Percentiles rank a stretch among this genome's conserved stretches.
Evolutionary conservation across 1,140 invertebrate species (phyloP).

Genomic region (Drosophila prosaltans): DNA sequence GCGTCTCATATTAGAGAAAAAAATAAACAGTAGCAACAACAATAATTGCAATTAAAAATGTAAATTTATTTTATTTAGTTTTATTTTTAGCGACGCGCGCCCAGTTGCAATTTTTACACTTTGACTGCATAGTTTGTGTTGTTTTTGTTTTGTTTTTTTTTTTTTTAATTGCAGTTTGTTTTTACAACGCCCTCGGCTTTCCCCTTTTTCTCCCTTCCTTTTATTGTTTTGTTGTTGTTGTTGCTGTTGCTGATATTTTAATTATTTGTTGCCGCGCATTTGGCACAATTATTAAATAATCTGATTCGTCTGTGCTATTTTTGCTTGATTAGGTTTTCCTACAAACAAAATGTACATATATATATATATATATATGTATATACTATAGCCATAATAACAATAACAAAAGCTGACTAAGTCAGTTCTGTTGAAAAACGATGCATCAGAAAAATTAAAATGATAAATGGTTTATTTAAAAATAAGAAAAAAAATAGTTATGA

Average conservation of each 20-base stretch:
- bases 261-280: conserved; percentile 74
- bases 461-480: neutral
- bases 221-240: conserved; percentile 3
- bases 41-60: conserved; percentile 80
- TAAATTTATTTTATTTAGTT: conserved; percentile 73
- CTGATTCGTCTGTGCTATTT: conserved; percentile 75
- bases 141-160: conserved; percentile 14
- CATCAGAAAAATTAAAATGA: neutral
- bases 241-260: conserved; percentile 32
- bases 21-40: conserved; percentile 70
- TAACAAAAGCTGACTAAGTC: conserved; percentile 8
- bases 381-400: conserved; percentile 2
- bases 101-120: conserved; percentile 75
- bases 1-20: conserved; percentile 63
- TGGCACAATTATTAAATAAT: conserved; percentile 81
- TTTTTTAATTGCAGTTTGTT: conserved; percentile 52
- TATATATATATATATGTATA: neutral
- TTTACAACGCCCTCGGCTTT: conserved; percentile 46
- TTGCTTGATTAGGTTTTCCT: conserved; percentile 67
- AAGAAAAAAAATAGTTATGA: no score
- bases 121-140: conserved; percentile 56
- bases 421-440: neutral
- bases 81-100: conserved; percentile 78
- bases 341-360: neutral
- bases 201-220: conserved; percentile 5